Percentiles rank a stretch among this genome's conserved stretches.
These are phyloP conservation scores for Abramis brama DNA, from an alignment of 2,113 vertebrate species.

Conservation along the genomic window DNA sequence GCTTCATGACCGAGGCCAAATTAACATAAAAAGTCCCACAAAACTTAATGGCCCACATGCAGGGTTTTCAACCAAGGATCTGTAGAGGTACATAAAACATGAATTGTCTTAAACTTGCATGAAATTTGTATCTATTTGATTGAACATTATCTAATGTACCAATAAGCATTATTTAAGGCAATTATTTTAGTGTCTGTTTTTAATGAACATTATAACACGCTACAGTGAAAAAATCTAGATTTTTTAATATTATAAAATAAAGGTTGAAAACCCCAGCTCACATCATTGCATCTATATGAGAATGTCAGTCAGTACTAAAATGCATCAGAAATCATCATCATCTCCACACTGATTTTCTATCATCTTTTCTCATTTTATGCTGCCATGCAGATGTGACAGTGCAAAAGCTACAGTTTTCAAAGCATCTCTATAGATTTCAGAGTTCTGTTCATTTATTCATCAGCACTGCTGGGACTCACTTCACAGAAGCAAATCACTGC, in stretches of 20 bases:
- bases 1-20: background rate
- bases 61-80: background rate
- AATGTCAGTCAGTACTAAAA: background rate
- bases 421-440: background rate
- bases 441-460: slow-evolving; percentile 43
- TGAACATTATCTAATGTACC: background rate
- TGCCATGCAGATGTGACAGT: slow-evolving; percentile 17
- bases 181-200: background rate
- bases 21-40: background rate
- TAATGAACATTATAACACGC: background rate
- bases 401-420: slow-evolving; percentile 22
- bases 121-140: background rate
- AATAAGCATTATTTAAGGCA: background rate
- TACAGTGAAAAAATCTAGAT: background rate
- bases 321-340: background rate
- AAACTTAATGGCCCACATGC: background rate
- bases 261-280: background rate
- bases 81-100: background rate
- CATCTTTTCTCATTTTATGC: slow-evolving; percentile 11
- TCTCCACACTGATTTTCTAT: background rate
- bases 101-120: background rate
- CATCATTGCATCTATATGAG: background rate
- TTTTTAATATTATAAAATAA: no score
- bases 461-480: slow-evolving; percentile 17
- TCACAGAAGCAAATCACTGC: slow-evolving; percentile 28